A percentile compares a stretch with the other conserved stretches of the same genome.
Evolutionary conservation across 2,797 vertebrate genomes (phyloP).

Genomic region (Oophaga sylvatica): DNA sequence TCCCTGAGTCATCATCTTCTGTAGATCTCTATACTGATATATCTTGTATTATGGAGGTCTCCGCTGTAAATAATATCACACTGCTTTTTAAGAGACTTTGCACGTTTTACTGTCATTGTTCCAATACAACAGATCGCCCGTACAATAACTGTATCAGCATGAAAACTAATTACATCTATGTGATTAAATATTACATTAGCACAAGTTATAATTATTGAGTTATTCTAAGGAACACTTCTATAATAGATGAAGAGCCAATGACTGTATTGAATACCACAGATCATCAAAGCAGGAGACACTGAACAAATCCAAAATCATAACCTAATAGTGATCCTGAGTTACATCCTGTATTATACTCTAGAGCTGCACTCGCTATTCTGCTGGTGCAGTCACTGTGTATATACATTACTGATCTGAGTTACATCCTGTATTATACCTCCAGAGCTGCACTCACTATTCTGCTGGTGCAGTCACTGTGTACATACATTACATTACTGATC

Average conservation of each 20-base stretch:
- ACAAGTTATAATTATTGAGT: neutral
- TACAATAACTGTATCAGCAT: neutral
- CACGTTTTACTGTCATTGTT: neutral
- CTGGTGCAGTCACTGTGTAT: no score
- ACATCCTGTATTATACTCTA: neutral
- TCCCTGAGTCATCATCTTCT: neutral
- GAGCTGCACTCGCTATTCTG: no score
- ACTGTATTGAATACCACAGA: neutral
- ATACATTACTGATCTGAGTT: no score
- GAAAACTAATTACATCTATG: slow-evolving; percentile 1
- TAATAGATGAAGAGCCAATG: neutral
- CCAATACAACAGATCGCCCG: neutral
- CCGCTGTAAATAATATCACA: neutral
- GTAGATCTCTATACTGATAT: neutral
- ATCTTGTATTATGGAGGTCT: neutral
- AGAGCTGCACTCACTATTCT: no score
- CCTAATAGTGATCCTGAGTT: neutral
- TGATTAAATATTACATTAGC: slow-evolving; percentile 24
- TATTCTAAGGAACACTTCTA: neutral
- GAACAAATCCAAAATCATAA: neutral
- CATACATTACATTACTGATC: no score
- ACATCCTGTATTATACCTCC: no score
- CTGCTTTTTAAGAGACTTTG: neutral
- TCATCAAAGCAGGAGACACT: neutral
- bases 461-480: no score